A percentile compares a stretch with the other conserved stretches of the same genome.
phyloP scores from a whole-genome alignment of 1,140 invertebrate species.

The Battus philenor region DNA sequence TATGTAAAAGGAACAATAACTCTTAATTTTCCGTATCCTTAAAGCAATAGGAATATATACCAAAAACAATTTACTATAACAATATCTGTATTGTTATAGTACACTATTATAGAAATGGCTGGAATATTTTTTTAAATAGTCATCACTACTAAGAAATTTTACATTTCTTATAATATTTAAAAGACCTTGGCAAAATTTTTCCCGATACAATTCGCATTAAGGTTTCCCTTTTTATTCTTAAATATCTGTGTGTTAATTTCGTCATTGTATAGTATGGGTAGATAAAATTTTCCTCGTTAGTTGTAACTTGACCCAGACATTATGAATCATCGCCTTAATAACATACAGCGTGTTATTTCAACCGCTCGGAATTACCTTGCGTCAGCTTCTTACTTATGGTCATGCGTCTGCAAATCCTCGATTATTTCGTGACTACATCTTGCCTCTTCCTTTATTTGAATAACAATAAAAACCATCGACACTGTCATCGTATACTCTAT shows the following conservation, averaged over 20 bases:
- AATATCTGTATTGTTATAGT: too few relatives aligned
- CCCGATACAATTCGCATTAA: too few relatives aligned
- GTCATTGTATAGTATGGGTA: neutral
- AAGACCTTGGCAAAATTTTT: too few relatives aligned
- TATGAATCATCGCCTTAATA: constrained; percentile 16
- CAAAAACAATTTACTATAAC: too few relatives aligned
- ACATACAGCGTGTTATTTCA: constrained; percentile 9
- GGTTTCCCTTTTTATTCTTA: too few relatives aligned
- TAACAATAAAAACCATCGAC: neutral
- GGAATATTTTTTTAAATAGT: too few relatives aligned
- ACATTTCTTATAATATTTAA: too few relatives aligned
- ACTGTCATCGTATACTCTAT: neutral
- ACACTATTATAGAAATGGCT: too few relatives aligned
- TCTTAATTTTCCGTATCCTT: too few relatives aligned
- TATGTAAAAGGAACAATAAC: too few relatives aligned
- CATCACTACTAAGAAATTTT: too few relatives aligned
- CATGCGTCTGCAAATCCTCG: neutral
- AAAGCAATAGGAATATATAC: too few relatives aligned
- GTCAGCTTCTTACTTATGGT: constrained; percentile 8
- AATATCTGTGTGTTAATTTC: constrained; percentile 6
- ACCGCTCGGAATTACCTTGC: constrained; percentile 8
- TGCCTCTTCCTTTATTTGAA: neutral
- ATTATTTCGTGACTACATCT: constrained; percentile 1
- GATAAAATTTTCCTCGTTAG: constrained; percentile 11
- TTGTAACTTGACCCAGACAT: constrained; percentile 17